phyloP scores from a whole-genome alignment of 2,888 invertebrate genomes.

The Plagodis pulveraria region DNA sequence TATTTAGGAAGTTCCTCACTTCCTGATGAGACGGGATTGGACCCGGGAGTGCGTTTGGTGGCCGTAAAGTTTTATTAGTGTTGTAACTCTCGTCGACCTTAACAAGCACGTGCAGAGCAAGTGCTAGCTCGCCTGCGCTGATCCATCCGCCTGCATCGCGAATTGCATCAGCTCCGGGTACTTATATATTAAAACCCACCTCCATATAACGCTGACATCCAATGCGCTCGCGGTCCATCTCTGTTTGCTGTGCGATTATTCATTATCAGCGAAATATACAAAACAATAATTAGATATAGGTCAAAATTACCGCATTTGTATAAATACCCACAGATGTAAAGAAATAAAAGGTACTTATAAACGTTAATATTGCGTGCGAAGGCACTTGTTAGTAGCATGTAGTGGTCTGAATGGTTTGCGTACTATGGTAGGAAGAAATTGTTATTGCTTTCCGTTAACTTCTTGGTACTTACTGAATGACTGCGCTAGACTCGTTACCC shows the following conservation, averaged over 20 bases:
- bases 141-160: constrained; percentile 55
- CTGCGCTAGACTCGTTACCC: neutral
- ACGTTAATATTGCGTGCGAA: neutral
- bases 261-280: constrained; percentile 39
- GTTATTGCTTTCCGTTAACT: neutral
- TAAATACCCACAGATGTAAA: too few species aligned
- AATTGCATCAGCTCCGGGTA: constrained; percentile 57
- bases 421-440: neutral
- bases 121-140: constrained; percentile 50
- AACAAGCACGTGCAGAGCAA: constrained; percentile 51
- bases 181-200: too few species aligned
- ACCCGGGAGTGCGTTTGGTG: constrained; percentile 40
- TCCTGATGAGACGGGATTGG: constrained; percentile 6
- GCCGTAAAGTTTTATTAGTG: constrained; percentile 42
- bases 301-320: too few species aligned
- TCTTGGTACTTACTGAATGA: neutral
- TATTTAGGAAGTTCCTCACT: too few species aligned
- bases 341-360: neutral
- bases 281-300: neutral
- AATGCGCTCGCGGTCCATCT: constrained; percentile 48
- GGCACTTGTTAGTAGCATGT: neutral
- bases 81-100: constrained; percentile 61
- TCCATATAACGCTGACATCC: constrained; percentile 45
- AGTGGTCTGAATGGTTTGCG: neutral
- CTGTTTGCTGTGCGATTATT: constrained; percentile 53